Base-by-base conservation (phyloP, 2,113 vertebrate genomes). In the Speoplatyrhinus poulsoni region DNA sequence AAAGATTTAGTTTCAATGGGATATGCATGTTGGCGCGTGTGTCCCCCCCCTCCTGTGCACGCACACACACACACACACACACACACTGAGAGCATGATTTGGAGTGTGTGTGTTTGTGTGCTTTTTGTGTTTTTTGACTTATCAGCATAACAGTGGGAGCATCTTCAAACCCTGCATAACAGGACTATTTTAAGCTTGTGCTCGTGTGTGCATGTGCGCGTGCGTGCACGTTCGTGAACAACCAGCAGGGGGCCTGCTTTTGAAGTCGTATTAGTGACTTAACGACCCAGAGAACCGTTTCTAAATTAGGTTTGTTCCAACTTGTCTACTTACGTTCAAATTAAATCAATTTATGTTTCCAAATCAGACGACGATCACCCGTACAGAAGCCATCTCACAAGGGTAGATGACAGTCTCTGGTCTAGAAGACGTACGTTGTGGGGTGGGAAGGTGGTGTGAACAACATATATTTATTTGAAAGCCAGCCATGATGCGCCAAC, bases 81-180 rank as follows among this genome's bases (percentile, higher is more conserved):
- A 32, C 17, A 32, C 4, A 1, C 36, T 7, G 5, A 41, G 36
- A 41, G 36, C 36, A 41, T 8, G 36, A 41, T 41, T 41, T 41
- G 36, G 36, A 41, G 36, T 8, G 36, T 41, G 36, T 52, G 49
- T 52, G 49, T 10, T 8, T 50, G 49, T 50, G 49, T 50, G 49
- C 2, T 7, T 49, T 8, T 3, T 26, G 26, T 26, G 26, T 26
- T 26, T 26, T 26, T 26, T 41, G 36, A 41, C 57, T 33, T 3
- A 11, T 26, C 4, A 16, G 11, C 57, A 10, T 52, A 7, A 15
- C 19, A 32, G 17, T 17, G 61, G 12, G 46, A 56, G 12, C 85
- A 69, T 80, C 50, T 80, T 82, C 50, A 82, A 67, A 72, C 59
- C 49, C 56, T 52, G 49, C 60, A 53, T 26, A 13, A 47, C 66